These are phyloP conservation scores for Lonchura striata DNA, from an alignment of 2,113 vertebrate species.

Conservation along the genomic window DNA sequence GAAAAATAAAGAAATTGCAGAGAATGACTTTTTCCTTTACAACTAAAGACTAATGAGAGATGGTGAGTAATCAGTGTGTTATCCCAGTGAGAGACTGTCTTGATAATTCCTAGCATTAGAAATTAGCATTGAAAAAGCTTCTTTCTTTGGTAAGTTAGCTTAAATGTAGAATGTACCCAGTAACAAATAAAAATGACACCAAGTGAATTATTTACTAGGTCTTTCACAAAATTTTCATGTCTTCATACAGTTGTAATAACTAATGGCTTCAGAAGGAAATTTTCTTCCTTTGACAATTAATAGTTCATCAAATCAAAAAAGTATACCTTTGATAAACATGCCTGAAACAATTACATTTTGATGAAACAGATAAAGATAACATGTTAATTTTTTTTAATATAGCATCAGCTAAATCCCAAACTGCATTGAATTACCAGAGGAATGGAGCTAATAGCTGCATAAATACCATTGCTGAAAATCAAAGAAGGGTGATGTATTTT, in stretches of 20 bases:
- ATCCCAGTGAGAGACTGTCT: neutral
- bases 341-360: neutral
- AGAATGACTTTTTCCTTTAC: neutral
- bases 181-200: accelerated
- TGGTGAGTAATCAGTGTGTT: neutral
- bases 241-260: neutral
- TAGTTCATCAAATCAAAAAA: neutral
- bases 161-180: neutral
- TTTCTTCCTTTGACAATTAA: neutral
- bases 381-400: neutral
- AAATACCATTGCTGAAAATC: neutral
- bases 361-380: neutral
- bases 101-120: neutral
- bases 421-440: neutral
- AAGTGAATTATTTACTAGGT: accelerated
- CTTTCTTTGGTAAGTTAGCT: neutral
- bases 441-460: neutral
- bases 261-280: neutral
- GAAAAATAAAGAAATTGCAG: neutral
- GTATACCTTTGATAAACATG: neutral
- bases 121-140: neutral
- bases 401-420: neutral
- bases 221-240: neutral
- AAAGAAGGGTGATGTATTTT: neutral
- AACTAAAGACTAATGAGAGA: neutral